phyloP scores from a whole-genome alignment of 2,797 vertebrate genomes.

The Lagorchestes hirsutus region DNA sequence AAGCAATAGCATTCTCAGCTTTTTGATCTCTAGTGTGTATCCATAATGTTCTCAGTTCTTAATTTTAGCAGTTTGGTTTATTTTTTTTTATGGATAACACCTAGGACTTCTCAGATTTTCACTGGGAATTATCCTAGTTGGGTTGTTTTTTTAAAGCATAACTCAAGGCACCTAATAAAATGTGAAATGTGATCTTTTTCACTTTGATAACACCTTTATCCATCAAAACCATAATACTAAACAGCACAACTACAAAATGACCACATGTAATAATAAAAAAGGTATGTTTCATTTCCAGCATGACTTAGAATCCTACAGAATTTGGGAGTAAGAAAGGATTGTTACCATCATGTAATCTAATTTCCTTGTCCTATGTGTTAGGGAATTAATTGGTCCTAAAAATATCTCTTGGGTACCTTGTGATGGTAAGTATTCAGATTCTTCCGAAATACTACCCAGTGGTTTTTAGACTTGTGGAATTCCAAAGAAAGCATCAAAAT shows the following conservation, averaged over 20 bases:
- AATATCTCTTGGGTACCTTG: neutral
- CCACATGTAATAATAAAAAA: neutral
- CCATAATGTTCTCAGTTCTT: neutral
- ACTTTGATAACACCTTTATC: neutral
- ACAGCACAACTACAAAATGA: neutral
- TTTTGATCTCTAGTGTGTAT: slow-evolving; percentile 1
- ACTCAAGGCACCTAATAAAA: slow-evolving; percentile 12
- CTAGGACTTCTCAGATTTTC: neutral
- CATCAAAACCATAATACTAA: neutral
- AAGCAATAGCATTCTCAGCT: neutral
- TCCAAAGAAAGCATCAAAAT: neutral
- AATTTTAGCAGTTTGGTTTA: neutral
- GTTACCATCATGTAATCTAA: neutral
- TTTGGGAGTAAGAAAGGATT: neutral
- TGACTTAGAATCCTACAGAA: neutral
- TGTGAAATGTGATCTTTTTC: slow-evolving; percentile 14
- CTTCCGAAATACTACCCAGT: neutral
- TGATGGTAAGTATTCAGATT: neutral
- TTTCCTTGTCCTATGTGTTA: neutral
- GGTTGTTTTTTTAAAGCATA: neutral
- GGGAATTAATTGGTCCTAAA: neutral
- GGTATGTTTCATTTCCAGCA: too few species aligned
- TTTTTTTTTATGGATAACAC: slow-evolving; percentile 35
- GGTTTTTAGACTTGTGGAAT: slow-evolving; percentile 29
- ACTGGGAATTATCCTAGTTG: neutral